A percentile compares a stretch with the other conserved stretches of the same genome.
phyloP scores from a whole-genome alignment of 1,140 invertebrate genomes.

The Achroia grisella region DNA sequence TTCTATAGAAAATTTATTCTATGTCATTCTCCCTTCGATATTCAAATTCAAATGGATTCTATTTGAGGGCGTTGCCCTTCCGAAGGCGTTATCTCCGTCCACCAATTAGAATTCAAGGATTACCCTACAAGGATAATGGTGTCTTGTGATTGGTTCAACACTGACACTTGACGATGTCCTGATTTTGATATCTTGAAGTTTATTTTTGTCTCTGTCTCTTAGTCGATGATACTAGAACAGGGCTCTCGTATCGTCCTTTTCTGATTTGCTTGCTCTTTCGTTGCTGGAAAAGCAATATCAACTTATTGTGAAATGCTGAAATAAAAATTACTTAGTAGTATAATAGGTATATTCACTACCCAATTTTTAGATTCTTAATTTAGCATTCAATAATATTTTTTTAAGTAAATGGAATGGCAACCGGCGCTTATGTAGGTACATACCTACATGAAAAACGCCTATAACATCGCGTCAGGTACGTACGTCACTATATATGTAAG shows the following conservation, averaged over 20 bases:
- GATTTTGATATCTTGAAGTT: slow-evolving; percentile 26
- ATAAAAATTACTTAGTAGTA: too few relatives aligned
- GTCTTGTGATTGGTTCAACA: slow-evolving; percentile 36
- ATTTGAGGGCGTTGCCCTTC: slow-evolving; percentile 39
- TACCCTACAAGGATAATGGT: slow-evolving; percentile 51
- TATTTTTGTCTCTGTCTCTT: slow-evolving; percentile 29
- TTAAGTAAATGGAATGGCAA: too few relatives aligned
- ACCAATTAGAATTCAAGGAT: slow-evolving; percentile 53
- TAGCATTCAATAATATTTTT: too few relatives aligned
- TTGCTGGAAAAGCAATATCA: too few relatives aligned
- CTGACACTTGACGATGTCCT: slow-evolving; percentile 41
- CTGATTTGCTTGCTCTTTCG: not conserved
- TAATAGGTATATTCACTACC: too few relatives aligned
- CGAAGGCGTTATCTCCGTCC: slow-evolving; percentile 53
- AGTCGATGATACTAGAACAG: too few relatives aligned
- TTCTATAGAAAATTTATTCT: slow-evolving; percentile 5
- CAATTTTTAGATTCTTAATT: too few relatives aligned
- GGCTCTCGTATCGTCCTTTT: not conserved
- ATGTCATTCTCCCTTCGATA: slow-evolving; percentile 37
- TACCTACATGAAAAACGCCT: too few relatives aligned
- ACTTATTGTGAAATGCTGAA: too few relatives aligned
- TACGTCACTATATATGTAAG: too few relatives aligned
- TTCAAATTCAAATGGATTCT: slow-evolving; percentile 45
- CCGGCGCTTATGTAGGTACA: too few relatives aligned
- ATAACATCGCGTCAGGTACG: too few relatives aligned